Evolutionary conservation across 2,888 invertebrate species (phyloP).

Genomic region (Hydrotaea diabolus): DNA sequence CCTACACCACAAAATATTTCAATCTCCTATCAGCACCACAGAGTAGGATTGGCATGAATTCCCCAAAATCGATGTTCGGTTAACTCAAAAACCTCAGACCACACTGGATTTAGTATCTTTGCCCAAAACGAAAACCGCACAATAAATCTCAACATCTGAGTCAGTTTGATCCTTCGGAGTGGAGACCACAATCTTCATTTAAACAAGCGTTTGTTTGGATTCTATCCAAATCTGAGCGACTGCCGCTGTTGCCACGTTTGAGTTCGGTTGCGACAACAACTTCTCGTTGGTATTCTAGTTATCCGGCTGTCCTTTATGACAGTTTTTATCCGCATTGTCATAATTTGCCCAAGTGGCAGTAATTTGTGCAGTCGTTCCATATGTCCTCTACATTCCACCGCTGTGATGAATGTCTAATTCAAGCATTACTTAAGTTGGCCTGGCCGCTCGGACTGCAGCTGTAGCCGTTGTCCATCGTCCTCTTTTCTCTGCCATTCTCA

Average conservation of each 20-base stretch:
- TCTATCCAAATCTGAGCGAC: not conserved
- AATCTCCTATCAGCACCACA: not conserved
- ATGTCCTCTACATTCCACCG: not conserved
- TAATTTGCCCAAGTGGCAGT: conserved; percentile 38
- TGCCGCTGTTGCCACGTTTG: not conserved
- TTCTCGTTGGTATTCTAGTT: not conserved
- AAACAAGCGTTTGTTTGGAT: conserved; percentile 20
- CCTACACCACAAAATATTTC: too few relatives aligned
- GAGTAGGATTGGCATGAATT: not conserved
- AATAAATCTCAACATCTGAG: conserved; percentile 23
- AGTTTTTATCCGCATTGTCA: conserved; percentile 38
- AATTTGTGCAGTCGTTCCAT: conserved; percentile 24
- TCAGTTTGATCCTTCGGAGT: conserved; percentile 10
- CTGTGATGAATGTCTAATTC: conserved; percentile 25
- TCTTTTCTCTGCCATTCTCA: conserved; percentile 4
- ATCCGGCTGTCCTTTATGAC: conserved; percentile 28
- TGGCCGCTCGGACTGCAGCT: too few relatives aligned
- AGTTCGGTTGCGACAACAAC: not conserved
- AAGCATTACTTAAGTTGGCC: not conserved
- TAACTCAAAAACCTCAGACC: conserved; percentile 1
- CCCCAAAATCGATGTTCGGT: conserved; percentile 6
- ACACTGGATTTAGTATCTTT: conserved; percentile 12
- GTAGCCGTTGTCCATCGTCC: not conserved
- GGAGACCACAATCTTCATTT: conserved; percentile 13
- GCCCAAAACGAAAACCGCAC: conserved; percentile 16